These are phyloP conservation scores for Heterotis niloticus DNA, from an alignment of 2,113 vertebrate species.

Conservation along the genomic window DNA sequence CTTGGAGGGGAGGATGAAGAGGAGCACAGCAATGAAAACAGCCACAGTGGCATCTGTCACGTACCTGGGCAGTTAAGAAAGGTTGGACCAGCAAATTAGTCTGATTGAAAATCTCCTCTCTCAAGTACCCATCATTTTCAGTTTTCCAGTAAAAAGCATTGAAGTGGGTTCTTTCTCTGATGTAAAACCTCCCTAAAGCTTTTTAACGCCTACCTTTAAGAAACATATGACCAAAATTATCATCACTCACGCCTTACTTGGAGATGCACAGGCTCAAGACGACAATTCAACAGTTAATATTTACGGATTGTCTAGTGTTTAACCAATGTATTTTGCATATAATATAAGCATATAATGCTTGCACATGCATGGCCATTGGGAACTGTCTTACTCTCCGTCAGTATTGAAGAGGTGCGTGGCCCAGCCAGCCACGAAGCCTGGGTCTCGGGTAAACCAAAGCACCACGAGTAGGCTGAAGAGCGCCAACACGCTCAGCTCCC, in stretches of 20 bases:
- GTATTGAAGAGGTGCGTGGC: conserved; percentile 69
- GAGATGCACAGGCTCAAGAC: too few species aligned
- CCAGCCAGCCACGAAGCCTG: conserved; percentile 89
- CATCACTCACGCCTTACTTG: too few species aligned
- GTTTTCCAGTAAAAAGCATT: conserved; percentile 5
- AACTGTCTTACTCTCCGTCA: conserved; percentile 65
- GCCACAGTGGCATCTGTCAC: conserved; percentile 82
- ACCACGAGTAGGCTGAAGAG: conserved; percentile 78
- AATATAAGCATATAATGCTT: neutral
- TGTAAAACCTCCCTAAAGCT: too few species aligned
- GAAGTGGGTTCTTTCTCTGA: too few species aligned
- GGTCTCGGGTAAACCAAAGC: conserved; percentile 89
- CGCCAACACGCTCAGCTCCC: conserved; percentile 78
- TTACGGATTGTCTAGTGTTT: too few species aligned
- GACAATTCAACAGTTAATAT: too few species aligned
- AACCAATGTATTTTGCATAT: neutral
- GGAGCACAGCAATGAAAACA: conserved; percentile 73
- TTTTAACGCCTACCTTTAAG: too few species aligned
- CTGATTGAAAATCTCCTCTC: neutral
- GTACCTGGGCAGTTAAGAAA: conserved; percentile 61
- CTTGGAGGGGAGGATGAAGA: conserved; percentile 83
- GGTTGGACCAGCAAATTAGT: neutral
- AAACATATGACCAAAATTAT: too few species aligned
- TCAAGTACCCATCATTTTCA: neutral
- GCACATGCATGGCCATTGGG: neutral